These are phyloP conservation scores for Rhabdophis nuchalis DNA, from an alignment of 2,797 vertebrate species.

Conservation along the genomic window DNA sequence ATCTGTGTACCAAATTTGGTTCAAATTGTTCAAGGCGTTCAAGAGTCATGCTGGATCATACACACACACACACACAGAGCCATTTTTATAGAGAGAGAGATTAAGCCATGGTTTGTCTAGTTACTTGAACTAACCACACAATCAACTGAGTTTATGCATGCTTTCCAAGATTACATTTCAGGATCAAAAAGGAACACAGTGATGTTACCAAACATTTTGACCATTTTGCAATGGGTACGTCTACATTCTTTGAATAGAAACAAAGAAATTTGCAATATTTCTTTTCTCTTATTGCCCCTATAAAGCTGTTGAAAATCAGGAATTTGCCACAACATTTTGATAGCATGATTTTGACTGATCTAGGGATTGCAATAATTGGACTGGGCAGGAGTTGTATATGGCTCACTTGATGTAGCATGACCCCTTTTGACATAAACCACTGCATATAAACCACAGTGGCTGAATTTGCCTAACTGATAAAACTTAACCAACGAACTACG, in stretches of 20 bases:
- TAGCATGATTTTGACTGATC: not conserved
- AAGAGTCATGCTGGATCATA: too few relatives aligned
- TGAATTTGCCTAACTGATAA: not conserved
- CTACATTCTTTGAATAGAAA: not conserved
- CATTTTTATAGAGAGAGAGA: too few relatives aligned
- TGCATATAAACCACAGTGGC: not conserved
- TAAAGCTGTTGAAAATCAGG: not conserved
- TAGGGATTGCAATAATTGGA: not conserved
- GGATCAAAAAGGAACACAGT: not conserved
- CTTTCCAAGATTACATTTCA: not conserved
- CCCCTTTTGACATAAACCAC: not conserved
- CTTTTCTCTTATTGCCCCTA: not conserved
- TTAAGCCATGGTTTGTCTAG: not conserved
- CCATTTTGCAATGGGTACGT: not conserved
- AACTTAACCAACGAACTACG: not conserved
- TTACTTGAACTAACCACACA: not conserved
- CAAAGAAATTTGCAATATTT: not conserved
- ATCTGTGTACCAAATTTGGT: too few relatives aligned
- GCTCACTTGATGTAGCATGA: not conserved
- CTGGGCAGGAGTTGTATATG: not conserved
- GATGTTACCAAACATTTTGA: not conserved
- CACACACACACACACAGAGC: too few relatives aligned
- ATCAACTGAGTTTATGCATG: not conserved
- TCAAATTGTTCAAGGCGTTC: too few relatives aligned
- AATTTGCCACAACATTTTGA: not conserved